A percentile compares a stretch with the other conserved stretches of the same genome.
Conservation (phyloP, 2,113 vertebrate species). For the Scatophagus argus region DNA sequence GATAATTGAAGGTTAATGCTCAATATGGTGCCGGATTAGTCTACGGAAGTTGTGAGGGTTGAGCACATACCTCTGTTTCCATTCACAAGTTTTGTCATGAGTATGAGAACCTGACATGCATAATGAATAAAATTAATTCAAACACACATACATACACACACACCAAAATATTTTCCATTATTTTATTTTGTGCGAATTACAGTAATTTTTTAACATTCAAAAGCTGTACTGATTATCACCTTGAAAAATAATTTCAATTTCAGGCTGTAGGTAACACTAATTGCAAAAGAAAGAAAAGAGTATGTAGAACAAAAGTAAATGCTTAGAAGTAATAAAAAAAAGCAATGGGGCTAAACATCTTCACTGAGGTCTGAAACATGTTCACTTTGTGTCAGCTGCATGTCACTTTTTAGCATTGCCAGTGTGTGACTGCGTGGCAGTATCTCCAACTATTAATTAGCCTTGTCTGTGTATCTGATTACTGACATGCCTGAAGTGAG, state of each 20-base stretch:
- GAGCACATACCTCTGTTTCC: conserved; percentile 44
- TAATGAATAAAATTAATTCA: conserved; percentile 56
- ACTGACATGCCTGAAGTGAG: conserved; percentile 79
- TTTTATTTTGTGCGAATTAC: conserved; percentile 33
- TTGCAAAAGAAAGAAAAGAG: conserved; percentile 28
- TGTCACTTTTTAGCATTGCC: conserved; percentile 56
- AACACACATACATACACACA: no score
- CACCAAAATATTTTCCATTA: conserved; percentile 43
- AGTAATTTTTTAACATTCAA: conserved; percentile 55
- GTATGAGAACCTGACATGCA: conserved; percentile 25
- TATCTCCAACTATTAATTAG: conserved; percentile 83
- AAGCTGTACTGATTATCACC: conserved; percentile 50
- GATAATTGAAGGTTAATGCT: conserved; percentile 42
- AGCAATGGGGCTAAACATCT: conserved; percentile 32
- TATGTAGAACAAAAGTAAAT: neutral
- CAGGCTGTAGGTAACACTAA: conserved; percentile 33
- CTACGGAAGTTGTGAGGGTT: conserved; percentile 21
- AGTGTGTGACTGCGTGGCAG: conserved; percentile 55
- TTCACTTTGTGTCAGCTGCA: conserved; percentile 54
- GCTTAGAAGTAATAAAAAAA: neutral
- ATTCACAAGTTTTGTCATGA: conserved; percentile 38
- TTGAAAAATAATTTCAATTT: conserved; percentile 53
- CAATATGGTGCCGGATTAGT: conserved; percentile 33
- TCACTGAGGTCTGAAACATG: conserved; percentile 42
- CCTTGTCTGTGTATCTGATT: conserved; percentile 74